Evolutionary conservation across 2,113 vertebrate genomes (phyloP), one percentile per base, ranked within the genome.

Genomic region (Pitta sordida): DNA sequence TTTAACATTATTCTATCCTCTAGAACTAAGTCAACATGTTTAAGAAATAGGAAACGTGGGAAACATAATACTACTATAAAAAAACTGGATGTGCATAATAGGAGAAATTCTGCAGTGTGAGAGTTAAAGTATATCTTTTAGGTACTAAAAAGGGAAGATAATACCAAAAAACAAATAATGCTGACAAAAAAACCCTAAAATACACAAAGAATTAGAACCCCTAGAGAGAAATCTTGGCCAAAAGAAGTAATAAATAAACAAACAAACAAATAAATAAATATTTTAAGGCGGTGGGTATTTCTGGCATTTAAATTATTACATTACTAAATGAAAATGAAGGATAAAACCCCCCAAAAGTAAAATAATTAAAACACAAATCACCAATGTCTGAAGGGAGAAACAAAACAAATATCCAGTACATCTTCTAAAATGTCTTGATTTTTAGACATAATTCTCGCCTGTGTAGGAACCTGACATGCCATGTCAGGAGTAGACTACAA

Each of bases 291-390:
- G 63, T 36, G 15, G 7, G 11, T 11, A 59, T 30, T 75, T 14
- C 32, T 64, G 21, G 24, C 21, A 75, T 51, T 84, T 65, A 73
- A 79, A 73, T 69, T 58, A 75, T 55, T 58, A 18, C 8, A 59
- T 51, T 83, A 53, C 21, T 64, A 71, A 84, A 87, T 39, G 6
- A 78, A 26, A 74, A 56, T 15, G 11, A 62, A 52, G 3, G 4
- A 6, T 44, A 58, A n/a, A 0, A 4, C 18, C 11, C 2, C 0
- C 59, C 67, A 41, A 41, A 64, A 0, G 3, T 36, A 52, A 70
- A 7, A 81, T n/a, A n/a, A n/a, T n/a, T n/a, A 37, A 15, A 5
- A 41, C 14, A 34, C 16, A 10, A 80, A 82, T 56, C 27, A 43
- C 39, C 3, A 21, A 6, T 65, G 39, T 51, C 46, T 87, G 41